These are phyloP conservation scores for Teleogryllus oceanicus DNA, from an alignment of 2,888 invertebrate genomes.

Conservation along the genomic window DNA sequence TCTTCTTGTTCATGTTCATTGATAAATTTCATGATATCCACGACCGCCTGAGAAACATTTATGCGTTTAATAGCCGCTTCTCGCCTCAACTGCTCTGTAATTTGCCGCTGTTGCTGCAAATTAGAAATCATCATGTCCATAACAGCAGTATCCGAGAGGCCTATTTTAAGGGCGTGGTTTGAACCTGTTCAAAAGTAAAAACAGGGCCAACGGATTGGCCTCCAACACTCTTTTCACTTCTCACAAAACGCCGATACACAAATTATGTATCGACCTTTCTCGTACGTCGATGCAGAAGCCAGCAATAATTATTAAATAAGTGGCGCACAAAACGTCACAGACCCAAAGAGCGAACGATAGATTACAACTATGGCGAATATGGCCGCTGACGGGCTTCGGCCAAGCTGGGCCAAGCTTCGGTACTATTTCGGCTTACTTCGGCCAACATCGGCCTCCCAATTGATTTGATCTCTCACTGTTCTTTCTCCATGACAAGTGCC, in stretches of 20 bases:
- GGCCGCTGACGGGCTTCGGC: too few relatives aligned
- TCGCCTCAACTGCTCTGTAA: slow-evolving; percentile 88
- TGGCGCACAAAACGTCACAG: too few relatives aligned
- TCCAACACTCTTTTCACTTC: not conserved
- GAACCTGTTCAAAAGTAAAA: slow-evolving; percentile 28
- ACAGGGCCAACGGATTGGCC: slow-evolving; percentile 20
- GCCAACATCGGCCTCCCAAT: too few relatives aligned
- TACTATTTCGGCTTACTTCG: too few relatives aligned
- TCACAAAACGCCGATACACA: not conserved
- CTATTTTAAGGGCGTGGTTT: slow-evolving; percentile 60
- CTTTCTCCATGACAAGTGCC: too few relatives aligned
- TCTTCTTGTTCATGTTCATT: slow-evolving; percentile 90
- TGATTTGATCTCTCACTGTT: too few relatives aligned
- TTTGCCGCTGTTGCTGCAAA: slow-evolving; percentile 88
- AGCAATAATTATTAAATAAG: too few relatives aligned
- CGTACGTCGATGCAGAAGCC: too few relatives aligned
- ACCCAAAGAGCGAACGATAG: too few relatives aligned
- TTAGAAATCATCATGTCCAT: slow-evolving; percentile 92
- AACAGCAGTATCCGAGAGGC: slow-evolving; percentile 83
- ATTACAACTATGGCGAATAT: too few relatives aligned
- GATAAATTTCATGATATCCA: slow-evolving; percentile 87
- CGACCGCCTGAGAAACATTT: slow-evolving; percentile 84
- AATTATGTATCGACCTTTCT: too few relatives aligned
- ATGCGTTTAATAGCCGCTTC: slow-evolving; percentile 86
- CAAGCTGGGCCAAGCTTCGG: too few relatives aligned